Conservation (phyloP, 2,888 invertebrate genomes). For the Andrena trimmerana region DNA sequence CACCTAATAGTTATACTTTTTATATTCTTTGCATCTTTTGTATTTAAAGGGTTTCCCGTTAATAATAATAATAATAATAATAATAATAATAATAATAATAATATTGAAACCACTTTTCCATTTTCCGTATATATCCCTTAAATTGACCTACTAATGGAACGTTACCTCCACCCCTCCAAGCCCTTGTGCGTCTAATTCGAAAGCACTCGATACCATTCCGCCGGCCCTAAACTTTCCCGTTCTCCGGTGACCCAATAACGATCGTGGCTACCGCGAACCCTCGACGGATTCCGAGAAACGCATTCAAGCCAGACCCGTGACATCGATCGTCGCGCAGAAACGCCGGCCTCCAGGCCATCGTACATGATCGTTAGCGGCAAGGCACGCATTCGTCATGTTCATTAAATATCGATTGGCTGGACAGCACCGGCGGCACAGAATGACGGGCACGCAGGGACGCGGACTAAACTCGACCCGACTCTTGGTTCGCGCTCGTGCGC, state of each 20-base stretch:
- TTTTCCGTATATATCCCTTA: background rate
- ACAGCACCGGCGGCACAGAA: slow-evolving; percentile 19
- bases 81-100: too few relatives aligned
- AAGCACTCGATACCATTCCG: background rate
- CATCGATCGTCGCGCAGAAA: slow-evolving; percentile 38
- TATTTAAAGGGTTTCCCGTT: too few relatives aligned
- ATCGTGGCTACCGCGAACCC: background rate
- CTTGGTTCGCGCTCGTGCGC: slow-evolving; percentile 10
- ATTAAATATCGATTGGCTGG: slow-evolving; percentile 71
- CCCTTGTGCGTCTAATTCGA: background rate
- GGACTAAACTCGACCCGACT: background rate
- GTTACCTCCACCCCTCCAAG: background rate
- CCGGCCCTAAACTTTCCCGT: background rate
- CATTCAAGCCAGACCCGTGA: background rate
- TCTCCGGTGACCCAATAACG: slow-evolving; percentile 26
- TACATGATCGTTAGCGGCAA: slow-evolving; percentile 47
- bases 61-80: too few relatives aligned
- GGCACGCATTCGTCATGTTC: slow-evolving; percentile 57
- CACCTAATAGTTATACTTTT: too few relatives aligned
- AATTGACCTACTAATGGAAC: too few relatives aligned
- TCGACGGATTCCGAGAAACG: slow-evolving; percentile 23
- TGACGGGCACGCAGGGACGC: slow-evolving; percentile 25
- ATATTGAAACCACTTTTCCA: background rate
- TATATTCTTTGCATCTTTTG: too few relatives aligned
- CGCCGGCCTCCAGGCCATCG: slow-evolving; percentile 35